phyloP scores from a whole-genome alignment of 1,140 invertebrate genomes.

The Danaus plexippus region DNA sequence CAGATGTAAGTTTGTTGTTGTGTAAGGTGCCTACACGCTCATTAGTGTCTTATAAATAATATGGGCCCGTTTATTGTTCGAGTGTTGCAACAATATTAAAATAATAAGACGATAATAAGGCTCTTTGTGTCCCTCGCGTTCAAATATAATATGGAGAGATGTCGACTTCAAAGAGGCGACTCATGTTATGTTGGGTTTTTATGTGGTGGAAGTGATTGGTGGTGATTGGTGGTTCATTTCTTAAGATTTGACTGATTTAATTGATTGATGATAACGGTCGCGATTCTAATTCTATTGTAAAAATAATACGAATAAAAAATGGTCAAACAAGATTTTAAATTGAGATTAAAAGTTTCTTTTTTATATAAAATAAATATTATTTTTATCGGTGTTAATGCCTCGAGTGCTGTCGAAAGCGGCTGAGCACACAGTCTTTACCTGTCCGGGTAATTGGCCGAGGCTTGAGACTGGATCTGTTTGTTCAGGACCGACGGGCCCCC shows the following conservation, averaged over 20 bases:
- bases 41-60: slow-evolving; percentile 50
- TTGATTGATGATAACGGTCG: no score
- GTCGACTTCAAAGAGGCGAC: slow-evolving; percentile 8
- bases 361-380: no score
- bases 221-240: no score
- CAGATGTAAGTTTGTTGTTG: slow-evolving; percentile 23
- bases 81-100: slow-evolving; percentile 54
- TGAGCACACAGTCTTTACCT: slow-evolving; percentile 23
- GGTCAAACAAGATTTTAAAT: no score
- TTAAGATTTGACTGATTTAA: no score
- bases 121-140: slow-evolving; percentile 31
- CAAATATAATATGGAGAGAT: slow-evolving; percentile 20
- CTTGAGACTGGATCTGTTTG: slow-evolving; percentile 14
- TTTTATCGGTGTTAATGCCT: no score
- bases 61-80: slow-evolving; percentile 31
- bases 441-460: slow-evolving; percentile 26
- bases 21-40: slow-evolving; percentile 47
- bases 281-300: no score
- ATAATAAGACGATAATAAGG: slow-evolving; percentile 54
- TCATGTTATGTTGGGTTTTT: no score
- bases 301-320: no score
- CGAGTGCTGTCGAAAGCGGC: not conserved
- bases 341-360: no score
- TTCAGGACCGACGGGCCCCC: slow-evolving; percentile 6
- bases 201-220: no score